Evolutionary conservation across 2,888 invertebrate genomes (phyloP), one percentile per base, ranked within the genome.

Genomic region (Oscheius onirici): DNA sequence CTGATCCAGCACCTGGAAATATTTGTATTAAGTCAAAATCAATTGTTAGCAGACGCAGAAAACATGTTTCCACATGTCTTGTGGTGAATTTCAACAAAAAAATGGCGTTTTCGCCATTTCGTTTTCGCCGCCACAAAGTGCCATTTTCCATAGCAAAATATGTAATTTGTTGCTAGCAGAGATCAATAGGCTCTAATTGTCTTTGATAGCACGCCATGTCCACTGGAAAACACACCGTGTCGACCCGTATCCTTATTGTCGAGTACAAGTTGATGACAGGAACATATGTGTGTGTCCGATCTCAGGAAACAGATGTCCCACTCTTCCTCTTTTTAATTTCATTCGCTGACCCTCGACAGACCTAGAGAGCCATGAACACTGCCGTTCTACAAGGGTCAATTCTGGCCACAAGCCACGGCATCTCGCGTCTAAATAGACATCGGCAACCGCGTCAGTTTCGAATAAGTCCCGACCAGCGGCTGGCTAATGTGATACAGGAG

Each of bases 331-430:
- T 58, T 41, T 22, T 40, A n/a, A 40, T 41, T 40, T 17, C 17
- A 28, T 58, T 41, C 58, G 41, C 41, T 41, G 22, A 17, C 26
- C 52, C 52, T 52, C 52, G 6, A 34, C 34, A 24, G 20, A 24
- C 55, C 13, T 8, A 11, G 17, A 22, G 10, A 22, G 17, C 10
- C 28, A 83, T 83, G 83, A 83, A 83, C 69, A 77, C 80, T 40
- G 80, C 83, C 20, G 78, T 81, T 34, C 77, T 83, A 58, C 83
- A 83, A 74, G 80, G 80, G 41, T 76, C 80, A 43, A 79, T 83
- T 60, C 78, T 83, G 69, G 82, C 83, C n/a, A 76, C 84, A 11
- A 77, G 76, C 28, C 84, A 84, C 71, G 84, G 84, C 40, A 84
- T 84, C 44, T 73, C 78, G 40, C 81, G 84, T 41, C 75, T 84